phyloP scores from a whole-genome alignment of 2,797 vertebrate genomes.

The Limosa lapponica region DNA sequence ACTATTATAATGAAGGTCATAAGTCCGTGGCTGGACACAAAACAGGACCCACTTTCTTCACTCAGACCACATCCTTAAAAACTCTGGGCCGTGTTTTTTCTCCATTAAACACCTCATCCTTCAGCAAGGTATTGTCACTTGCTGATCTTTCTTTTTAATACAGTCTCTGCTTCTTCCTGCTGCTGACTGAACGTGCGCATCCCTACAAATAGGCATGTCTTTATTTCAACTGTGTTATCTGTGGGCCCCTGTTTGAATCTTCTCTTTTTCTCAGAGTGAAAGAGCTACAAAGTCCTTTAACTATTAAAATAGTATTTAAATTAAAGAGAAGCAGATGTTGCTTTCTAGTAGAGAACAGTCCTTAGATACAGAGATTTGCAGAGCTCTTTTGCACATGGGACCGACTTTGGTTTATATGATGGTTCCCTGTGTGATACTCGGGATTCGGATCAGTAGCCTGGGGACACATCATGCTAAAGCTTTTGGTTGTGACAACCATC shows the following conservation, averaged over 20 bases:
- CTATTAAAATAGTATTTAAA: neutral
- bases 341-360: neutral
- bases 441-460: neutral
- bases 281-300: neutral
- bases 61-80: neutral
- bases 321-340: neutral
- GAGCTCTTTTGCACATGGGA: neutral
- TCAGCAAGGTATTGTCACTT: neutral
- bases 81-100: neutral
- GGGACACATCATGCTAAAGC: fast-evolving
- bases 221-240: neutral
- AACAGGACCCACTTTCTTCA: neutral
- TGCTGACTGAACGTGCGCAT: neutral
- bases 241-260: neutral
- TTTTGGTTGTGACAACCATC: neutral
- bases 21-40: neutral
- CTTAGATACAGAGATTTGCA: neutral
- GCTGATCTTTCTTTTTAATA: neutral
- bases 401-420: neutral
- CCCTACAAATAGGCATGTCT: neutral
- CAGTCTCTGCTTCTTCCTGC: neutral
- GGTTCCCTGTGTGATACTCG: neutral
- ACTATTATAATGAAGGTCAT: neutral
- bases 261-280: neutral
- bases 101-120: neutral